phyloP scores from a whole-genome alignment of 1,140 invertebrate genomes.

The Euwallacea fornicatus region DNA sequence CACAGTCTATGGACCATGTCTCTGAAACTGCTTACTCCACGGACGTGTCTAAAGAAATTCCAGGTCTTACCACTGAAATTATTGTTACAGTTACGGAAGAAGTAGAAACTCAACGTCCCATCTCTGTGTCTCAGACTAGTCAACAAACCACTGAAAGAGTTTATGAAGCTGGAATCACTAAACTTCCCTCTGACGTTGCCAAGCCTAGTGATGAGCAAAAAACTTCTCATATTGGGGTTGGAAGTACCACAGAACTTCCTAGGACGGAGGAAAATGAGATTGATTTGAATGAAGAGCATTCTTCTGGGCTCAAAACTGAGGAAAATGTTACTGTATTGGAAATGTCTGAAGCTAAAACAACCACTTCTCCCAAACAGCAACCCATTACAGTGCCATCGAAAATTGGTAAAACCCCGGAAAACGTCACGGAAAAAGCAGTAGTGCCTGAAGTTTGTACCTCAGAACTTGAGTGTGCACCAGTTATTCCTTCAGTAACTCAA shows the following conservation, averaged over 20 bases:
- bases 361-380: background rate
- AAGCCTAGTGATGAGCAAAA: background rate
- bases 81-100: background rate
- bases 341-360: background rate
- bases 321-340: constrained; percentile 9
- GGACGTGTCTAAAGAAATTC: constrained; percentile 9
- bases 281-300: constrained; percentile 33
- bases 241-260: constrained; percentile 25
- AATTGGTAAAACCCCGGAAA: background rate
- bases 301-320: constrained; percentile 12
- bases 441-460: constrained; percentile 36
- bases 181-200: constrained; percentile 1
- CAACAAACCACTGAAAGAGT: constrained; percentile 18
- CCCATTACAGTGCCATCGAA: background rate
- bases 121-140: background rate
- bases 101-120: constrained; percentile 17
- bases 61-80: background rate
- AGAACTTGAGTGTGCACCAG: constrained; percentile 29
- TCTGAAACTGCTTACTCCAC: constrained; percentile 34
- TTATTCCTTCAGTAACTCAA: constrained; percentile 26
- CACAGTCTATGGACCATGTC: constrained; percentile 39
- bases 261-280: constrained; percentile 37
- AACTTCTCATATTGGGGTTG: background rate
- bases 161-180: constrained; percentile 8
- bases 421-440: constrained; percentile 31